Base-by-base conservation (phyloP, 2,113 vertebrate genomes). In the Peromyscus polionotus region DNA sequence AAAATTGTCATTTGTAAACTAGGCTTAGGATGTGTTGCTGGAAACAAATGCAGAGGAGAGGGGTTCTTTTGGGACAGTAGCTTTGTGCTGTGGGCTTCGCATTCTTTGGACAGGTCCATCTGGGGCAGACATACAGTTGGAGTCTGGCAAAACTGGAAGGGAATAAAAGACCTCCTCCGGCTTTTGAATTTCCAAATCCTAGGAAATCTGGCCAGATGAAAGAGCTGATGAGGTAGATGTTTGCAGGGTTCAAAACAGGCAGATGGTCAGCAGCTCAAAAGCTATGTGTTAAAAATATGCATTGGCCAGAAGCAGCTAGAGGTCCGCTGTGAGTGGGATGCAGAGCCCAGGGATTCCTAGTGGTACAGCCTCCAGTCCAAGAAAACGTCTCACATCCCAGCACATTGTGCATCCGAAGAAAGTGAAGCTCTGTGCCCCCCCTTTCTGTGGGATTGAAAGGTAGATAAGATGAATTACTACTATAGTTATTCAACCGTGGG, bases 371-470 rank as follows among this genome's bases (percentile, higher is more conserved):
- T 45, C 39, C 63, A 42, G 11, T 36, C 4, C 0, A 19, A 24
- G 20, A 20, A 76, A 42, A 1, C 17, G 16, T 24, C 36, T 3
- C 24, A 3, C 14, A 19, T 10, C 10, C 80, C 48, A 59, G 61
- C 1, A 72, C 45, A 48, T n/a, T 2, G 1, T 2, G 36, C 54
- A 11, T 61, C 45, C 10, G 7, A 22, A 31, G 70, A 39, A 85
- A 13, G 17, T 5, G 28, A 2, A 1, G 10, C 3, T 0, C 12
- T 10, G 48, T n/a, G n/a, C n/a, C n/a, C 48, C 51, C 51, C 0
- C 4, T 19, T 24, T 54, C 63, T 45, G 26, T 7, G 3, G 7
- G 48, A 7, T 2, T 14, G 2, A 14, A 17, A 7, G 3, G 6
- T 17, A 59, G 65, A 26, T 16, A 9, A 13, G 39, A 2, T 2